Evolutionary conservation across 92 coral and sea anemone species (phyloP), one percentile per base, ranked within the genome.

Genomic region (Meandrina meandrites): DNA sequence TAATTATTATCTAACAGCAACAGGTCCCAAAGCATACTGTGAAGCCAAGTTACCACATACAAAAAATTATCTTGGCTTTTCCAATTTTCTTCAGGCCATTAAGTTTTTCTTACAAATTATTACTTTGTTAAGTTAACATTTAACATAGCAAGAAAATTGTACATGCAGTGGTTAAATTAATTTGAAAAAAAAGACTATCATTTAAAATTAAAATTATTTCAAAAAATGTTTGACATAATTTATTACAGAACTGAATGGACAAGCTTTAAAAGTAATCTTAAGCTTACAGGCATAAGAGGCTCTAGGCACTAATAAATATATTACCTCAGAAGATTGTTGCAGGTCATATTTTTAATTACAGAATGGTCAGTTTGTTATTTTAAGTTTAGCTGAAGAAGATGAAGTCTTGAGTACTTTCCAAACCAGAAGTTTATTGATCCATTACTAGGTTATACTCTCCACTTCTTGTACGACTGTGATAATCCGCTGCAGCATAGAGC

Each of bases 391-490:
- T 40, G 75, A 75, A 45, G 86, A 75, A 40, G 79, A 27, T 75
- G 88, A 76, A 76, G 88, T 78, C 88, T 76, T 76, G 88, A 76
- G 64, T 57, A 78, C 53, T 62, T 34, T 77, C 83, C 88, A 75
- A 50, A 57, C 87, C 78, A 73, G 78, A 84, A 62, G 88, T 64
- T 77, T 85, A 85, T 21, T 85, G 88, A 85, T 85, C 88, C 88
- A 85, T 60, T 60, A 85, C 88, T 12, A 85, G 68, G 88, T 85
- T 86, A 80, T 45, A 86, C 74, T 86, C 89, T 51, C 85, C 89
- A 35, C 89, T 86, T 80, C 89, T 86, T 86, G 89, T 80, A 15
- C 85, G 89, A 70, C 76, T 77, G 76, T 86, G 85, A 79, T 86
- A 56, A 67, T 86, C 79, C 31, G 79, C 85, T 86, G 89, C 73